Base-by-base conservation (phyloP, 2,888 invertebrate genomes). In the Cephus sareptanus region DNA sequence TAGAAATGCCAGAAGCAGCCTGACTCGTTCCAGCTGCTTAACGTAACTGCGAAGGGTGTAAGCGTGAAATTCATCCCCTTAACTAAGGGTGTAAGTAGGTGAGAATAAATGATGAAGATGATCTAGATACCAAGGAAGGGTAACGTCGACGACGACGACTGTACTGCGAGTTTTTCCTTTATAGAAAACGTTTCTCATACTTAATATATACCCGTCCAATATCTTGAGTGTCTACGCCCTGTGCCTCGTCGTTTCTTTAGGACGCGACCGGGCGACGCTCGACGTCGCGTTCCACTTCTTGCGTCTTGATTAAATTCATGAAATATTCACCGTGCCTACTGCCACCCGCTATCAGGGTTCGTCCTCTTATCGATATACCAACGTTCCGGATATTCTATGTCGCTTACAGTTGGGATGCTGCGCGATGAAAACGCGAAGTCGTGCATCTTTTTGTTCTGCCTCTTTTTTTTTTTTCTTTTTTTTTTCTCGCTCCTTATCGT, bases 221-320 rank as follows among this genome's bases (percentile, higher is more conserved):
- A 71, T 71, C 71, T 15, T 31, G 34, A 71, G 23, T 56, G 15
- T 56, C 15, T 40, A 40, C 15, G 40, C 23, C 15, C n/a, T 70
- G n/a, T 30, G 31, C 12, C 33, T 71, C 13, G 34, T 34, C 34
- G 23, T 71, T 71, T 71, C 71, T 31, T 71, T 23, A 12, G 71
- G 34, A 71, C 15, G 71, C 71, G 71, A 71, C 15, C 34, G 4
- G 12, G 73, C 76, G 68, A 35, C 74, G 75, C 78, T 73, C 73
- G 40, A 71, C 73, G 35, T 33, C 3, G 3, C 68, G n/a, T 6
- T 69, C 15, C 34, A 74, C 68, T 30, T 33, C 76, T 68, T 76
- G 70, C 68, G 68, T 79, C 74, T 79, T 81, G 80, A 81, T 81
- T 80, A 81, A 81, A 81, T 81, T 81, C 81, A 81, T 81, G 80